Evolutionary conservation across 2,888 invertebrate species (phyloP).

Genomic region (Parasteatoda lunata): DNA sequence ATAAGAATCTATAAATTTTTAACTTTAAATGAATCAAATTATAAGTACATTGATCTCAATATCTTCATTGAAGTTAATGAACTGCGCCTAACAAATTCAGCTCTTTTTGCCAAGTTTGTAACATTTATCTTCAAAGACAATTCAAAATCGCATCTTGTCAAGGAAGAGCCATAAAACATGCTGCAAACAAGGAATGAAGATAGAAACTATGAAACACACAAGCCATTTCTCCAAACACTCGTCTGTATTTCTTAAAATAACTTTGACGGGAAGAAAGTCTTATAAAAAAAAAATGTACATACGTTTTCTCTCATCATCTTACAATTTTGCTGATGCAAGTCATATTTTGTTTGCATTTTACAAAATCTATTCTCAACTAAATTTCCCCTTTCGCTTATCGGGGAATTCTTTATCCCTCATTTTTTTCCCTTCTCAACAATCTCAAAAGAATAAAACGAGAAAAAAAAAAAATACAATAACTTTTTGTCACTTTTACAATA

Average conservation of each 20-base stretch:
- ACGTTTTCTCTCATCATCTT: slow-evolving; percentile 23
- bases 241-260: not conserved
- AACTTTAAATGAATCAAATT: no score
- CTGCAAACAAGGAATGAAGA: not conserved
- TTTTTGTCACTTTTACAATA: not conserved
- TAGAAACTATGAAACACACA: not conserved
- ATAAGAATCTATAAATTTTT: no score
- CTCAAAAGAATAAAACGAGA: not conserved
- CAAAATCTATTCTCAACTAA: not conserved
- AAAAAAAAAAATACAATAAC: not conserved
- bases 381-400: not conserved
- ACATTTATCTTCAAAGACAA: no score
- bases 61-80: no score
- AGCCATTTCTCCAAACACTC: not conserved
- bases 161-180: not conserved
- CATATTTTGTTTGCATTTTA: slow-evolving; percentile 28
- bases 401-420: not conserved
- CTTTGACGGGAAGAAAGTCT: not conserved
- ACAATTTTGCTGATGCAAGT: slow-evolving; percentile 25
- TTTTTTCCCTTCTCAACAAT: not conserved
- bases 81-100: no score
- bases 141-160: not conserved
- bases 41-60: no score
- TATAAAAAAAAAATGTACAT: not conserved
- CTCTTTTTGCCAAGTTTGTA: no score